Evolutionary conservation across 2,113 vertebrate species (phyloP).

Genomic region (Pelecanoides urinatrix): DNA sequence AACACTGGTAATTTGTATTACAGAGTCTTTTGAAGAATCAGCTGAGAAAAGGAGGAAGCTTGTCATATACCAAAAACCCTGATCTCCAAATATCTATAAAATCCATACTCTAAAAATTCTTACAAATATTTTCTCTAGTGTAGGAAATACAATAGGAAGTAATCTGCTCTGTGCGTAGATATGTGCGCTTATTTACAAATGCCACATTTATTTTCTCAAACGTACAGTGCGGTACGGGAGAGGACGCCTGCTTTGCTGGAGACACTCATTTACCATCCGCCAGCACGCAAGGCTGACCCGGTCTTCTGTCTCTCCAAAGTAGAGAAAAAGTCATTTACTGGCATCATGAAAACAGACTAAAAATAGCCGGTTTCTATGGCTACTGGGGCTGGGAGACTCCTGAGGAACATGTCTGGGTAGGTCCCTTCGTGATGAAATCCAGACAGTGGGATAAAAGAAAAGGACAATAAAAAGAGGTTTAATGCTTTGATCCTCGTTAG

Average conservation of each 20-base stretch:
- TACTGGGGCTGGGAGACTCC: slow-evolving; percentile 73
- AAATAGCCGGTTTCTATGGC: slow-evolving; percentile 79
- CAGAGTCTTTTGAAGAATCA: background rate
- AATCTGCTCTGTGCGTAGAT: background rate
- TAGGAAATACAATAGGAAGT: background rate
- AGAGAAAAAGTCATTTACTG: slow-evolving; percentile 70
- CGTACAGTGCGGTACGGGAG: background rate
- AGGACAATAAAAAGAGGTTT: background rate
- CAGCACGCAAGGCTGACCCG: slow-evolving; percentile 18
- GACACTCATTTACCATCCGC: background rate
- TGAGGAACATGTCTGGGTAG: slow-evolving; percentile 62
- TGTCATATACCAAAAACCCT: background rate
- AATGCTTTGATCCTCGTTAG: background rate
- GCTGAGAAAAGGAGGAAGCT: background rate
- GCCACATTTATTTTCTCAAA: background rate
- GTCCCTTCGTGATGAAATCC: slow-evolving; percentile 27
- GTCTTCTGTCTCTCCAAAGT: slow-evolving; percentile 42
- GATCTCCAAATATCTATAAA: background rate
- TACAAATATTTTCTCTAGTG: background rate
- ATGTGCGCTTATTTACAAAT: background rate
- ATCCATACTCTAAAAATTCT: background rate
- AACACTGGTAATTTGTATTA: background rate
- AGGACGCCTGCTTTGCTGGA: background rate
- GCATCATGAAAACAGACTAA: slow-evolving; percentile 74
- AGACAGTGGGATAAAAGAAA: background rate